Percentiles rank a stretch among this genome's conserved stretches.
Evolutionary conservation across 2,797 vertebrate species (phyloP).

Genomic region (Falco columbarius): DNA sequence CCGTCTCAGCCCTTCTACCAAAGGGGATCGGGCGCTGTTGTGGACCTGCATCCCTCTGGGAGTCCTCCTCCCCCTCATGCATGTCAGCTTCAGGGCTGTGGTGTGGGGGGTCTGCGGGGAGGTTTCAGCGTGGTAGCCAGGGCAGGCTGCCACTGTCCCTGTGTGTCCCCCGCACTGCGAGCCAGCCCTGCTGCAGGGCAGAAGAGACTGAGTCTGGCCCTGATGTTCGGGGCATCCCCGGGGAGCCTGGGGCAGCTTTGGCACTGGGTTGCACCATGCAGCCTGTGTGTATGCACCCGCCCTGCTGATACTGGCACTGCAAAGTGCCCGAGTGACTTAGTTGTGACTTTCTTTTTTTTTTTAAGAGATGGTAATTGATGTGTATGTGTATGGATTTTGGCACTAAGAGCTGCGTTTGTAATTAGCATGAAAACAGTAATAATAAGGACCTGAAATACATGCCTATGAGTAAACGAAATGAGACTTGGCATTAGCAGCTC

Average conservation of each 20-base stretch:
- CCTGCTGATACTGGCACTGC: rapidly evolving
- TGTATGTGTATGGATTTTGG: neutral
- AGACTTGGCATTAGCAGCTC: neutral
- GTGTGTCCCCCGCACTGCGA: rapidly evolving
- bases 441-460: slow-evolving; percentile 5
- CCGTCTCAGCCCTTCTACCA: rapidly evolving
- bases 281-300: neutral
- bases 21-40: neutral
- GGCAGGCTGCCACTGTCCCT: neutral
- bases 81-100: neutral
- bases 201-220: neutral
- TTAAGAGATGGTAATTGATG: neutral
- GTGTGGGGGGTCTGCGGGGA: neutral
- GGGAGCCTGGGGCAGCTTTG: neutral
- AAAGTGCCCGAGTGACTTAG: neutral
- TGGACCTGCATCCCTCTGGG: neutral
- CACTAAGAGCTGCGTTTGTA: neutral
- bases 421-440: slow-evolving; percentile 27
- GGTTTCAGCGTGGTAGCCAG: neutral
- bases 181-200: neutral
- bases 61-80: rapidly evolving
- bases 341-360: neutral
- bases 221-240: neutral
- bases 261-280: rapidly evolving
- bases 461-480: neutral